Evolutionary conservation across 2,113 vertebrate genomes (phyloP).

Genomic region (Fulmarus glacialis): DNA sequence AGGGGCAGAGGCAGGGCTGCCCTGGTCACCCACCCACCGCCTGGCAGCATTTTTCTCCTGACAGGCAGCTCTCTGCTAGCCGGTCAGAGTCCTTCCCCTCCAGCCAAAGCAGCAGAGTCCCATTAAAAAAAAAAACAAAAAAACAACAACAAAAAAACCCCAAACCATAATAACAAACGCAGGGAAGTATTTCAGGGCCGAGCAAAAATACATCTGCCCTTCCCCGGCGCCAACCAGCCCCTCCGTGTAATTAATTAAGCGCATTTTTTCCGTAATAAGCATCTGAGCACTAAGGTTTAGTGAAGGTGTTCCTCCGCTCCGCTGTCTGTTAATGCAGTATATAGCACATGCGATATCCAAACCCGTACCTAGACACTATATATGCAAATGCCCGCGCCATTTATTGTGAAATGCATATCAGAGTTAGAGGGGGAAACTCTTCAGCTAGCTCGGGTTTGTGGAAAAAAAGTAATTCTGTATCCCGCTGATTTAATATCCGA

Average conservation of each 20-base stretch:
- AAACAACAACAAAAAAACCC: neutral
- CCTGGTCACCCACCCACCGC: neutral
- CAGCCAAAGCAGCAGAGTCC: neutral
- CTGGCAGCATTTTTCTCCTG: neutral
- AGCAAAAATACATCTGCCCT: neutral
- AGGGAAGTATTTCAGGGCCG: neutral
- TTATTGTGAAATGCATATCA: constrained; percentile 40
- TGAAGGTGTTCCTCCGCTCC: constrained; percentile 9
- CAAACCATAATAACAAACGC: neutral
- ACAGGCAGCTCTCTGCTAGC: neutral
- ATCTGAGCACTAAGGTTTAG: neutral
- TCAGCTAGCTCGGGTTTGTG: constrained; percentile 5
- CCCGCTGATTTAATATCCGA: constrained; percentile 72
- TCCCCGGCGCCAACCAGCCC: neutral
- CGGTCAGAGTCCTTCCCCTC: neutral
- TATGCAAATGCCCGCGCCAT: constrained; percentile 6
- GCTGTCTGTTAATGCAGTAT: neutral
- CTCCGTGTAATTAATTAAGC: neutral
- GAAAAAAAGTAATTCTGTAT: constrained; percentile 47
- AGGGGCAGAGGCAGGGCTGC: neutral
- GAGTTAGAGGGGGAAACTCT: constrained; percentile 12
- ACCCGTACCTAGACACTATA: constrained; percentile 3
- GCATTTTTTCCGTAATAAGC: neutral
- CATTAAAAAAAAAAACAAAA: neutral
- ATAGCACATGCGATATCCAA: neutral